Conservation (phyloP, 2,113 vertebrate genomes). For the Xenopus borealis region DNA sequence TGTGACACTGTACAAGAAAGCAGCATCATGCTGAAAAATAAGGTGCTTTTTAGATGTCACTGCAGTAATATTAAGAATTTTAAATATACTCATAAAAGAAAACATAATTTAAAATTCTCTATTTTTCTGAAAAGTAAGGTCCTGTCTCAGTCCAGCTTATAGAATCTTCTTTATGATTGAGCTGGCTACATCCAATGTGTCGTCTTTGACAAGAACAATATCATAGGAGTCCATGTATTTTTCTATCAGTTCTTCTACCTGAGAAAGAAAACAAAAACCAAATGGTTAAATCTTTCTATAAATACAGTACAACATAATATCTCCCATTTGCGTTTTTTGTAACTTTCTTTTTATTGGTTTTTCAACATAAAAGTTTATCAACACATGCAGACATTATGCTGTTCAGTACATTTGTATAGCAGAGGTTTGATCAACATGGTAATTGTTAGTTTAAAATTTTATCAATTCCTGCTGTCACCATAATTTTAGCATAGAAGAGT, state of each 20-base stretch:
- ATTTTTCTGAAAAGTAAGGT: slow-evolving; percentile 9
- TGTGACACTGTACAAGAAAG: neutral
- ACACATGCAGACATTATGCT: no score
- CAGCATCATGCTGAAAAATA: slow-evolving; percentile 7
- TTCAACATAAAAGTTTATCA: no score
- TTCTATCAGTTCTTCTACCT: slow-evolving; percentile 93
- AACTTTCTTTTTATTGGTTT: no score
- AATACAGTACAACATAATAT: no score
- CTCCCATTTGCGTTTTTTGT: no score
- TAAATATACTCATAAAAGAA: slow-evolving; percentile 52
- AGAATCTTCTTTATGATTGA: slow-evolving; percentile 96
- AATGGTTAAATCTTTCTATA: neutral
- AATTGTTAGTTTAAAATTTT: no score
- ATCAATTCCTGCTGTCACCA: no score
- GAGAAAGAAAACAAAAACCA: slow-evolving; percentile 42
- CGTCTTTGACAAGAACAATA: slow-evolving; percentile 93
- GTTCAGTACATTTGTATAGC: no score
- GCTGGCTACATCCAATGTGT: slow-evolving; percentile 92
- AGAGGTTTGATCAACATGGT: no score
- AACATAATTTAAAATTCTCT: slow-evolving; percentile 28
- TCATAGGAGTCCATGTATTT: slow-evolving; percentile 95
- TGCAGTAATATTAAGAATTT: slow-evolving; percentile 50
- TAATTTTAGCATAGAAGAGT: no score
- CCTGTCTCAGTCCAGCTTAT: slow-evolving; percentile 54
- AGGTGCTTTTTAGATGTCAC: slow-evolving; percentile 49